phyloP scores from a whole-genome alignment of 2,113 vertebrate species.

The Amia ocellicauda region DNA sequence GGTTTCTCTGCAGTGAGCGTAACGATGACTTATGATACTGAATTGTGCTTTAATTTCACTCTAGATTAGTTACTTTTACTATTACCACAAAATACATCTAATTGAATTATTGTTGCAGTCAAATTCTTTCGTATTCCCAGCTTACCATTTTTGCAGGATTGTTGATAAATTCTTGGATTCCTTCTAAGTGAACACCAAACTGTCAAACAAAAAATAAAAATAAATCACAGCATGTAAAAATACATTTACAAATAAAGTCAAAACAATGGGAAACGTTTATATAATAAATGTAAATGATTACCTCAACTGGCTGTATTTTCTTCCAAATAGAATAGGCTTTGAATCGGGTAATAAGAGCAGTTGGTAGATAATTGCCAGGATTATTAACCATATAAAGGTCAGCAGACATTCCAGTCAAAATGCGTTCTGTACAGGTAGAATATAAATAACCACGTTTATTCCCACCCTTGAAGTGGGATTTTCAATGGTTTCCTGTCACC shows the following conservation, averaged over 20 bases:
- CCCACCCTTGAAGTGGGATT: too few relatives aligned
- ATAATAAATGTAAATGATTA: slow-evolving; percentile 42
- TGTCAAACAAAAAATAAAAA: slow-evolving; percentile 27
- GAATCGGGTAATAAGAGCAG: slow-evolving; percentile 62
- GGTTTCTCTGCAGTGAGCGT: too few relatives aligned
- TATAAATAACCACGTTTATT: background rate
- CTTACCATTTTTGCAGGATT: slow-evolving; percentile 33
- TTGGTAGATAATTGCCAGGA: slow-evolving; percentile 59
- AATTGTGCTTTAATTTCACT: too few relatives aligned
- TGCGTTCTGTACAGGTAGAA: slow-evolving; percentile 56
- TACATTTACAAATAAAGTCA: background rate
- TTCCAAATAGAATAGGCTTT: slow-evolving; percentile 61
- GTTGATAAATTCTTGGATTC: slow-evolving; percentile 50
- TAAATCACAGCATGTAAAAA: background rate
- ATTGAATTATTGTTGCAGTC: too few relatives aligned
- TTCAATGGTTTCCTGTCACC: too few relatives aligned
- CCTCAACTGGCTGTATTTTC: slow-evolving; percentile 70
- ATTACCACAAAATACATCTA: too few relatives aligned
- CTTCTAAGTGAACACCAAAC: slow-evolving; percentile 55
- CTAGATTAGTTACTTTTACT: too few relatives aligned
- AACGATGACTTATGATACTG: too few relatives aligned
- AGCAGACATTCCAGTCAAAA: slow-evolving; percentile 58
- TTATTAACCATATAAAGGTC: slow-evolving; percentile 66
- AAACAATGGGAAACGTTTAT: background rate
- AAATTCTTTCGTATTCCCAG: slow-evolving; percentile 43